Evolutionary conservation across 2,797 vertebrate species (phyloP).

Genomic region (Morelia viridis): DNA sequence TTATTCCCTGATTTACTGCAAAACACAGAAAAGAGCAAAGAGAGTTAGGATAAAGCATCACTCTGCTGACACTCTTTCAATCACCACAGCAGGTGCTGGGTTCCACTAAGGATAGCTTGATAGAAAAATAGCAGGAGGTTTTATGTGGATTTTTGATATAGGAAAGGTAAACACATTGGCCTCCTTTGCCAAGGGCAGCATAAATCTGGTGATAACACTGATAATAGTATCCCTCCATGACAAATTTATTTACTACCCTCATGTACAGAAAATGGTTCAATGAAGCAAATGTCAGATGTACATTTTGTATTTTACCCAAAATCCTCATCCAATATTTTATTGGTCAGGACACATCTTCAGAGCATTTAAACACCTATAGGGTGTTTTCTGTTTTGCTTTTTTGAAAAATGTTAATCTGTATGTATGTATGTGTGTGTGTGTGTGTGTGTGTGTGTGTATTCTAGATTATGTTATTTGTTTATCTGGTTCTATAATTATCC

Average conservation of each 20-base stretch:
- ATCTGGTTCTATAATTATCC: slow-evolving; percentile 36
- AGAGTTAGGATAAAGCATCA: neutral
- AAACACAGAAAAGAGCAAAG: neutral
- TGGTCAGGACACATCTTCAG: slow-evolving; percentile 55
- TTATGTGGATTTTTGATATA: neutral
- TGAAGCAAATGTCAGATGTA: slow-evolving; percentile 2
- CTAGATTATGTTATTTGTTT: slow-evolving; percentile 28
- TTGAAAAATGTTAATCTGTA: neutral
- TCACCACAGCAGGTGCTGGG: neutral
- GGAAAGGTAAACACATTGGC: neutral
- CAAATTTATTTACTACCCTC: neutral
- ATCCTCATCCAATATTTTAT: slow-evolving; percentile 50
- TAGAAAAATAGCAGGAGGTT: neutral
- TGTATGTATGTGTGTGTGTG: no score
- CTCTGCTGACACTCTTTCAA: neutral
- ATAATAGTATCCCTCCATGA: neutral
- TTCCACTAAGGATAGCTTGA: neutral
- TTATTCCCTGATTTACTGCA: neutral
- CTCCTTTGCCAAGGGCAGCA: neutral
- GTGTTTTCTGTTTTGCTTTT: slow-evolving; percentile 50
- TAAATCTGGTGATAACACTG: neutral
- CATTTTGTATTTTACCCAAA: neutral
- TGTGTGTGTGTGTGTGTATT: neutral
- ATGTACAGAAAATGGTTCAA: slow-evolving; percentile 48
- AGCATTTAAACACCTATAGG: slow-evolving; percentile 56